Evolutionary conservation across 92 coral and sea anemone genomes (phyloP), one percentile per base, ranked within the genome.

Genomic region (Muricea muricata): DNA sequence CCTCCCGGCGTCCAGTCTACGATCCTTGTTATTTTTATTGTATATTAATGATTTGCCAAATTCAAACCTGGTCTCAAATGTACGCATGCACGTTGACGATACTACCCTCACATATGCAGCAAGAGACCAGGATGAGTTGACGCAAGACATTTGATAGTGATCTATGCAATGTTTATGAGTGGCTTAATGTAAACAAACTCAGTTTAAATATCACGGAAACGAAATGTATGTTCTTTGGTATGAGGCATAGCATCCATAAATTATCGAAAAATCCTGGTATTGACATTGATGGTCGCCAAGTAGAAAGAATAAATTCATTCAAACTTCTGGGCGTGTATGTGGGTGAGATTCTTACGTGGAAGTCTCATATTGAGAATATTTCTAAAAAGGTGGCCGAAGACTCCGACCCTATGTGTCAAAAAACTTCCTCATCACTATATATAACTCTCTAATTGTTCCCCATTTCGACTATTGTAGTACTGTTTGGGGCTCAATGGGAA

Each of bases 341-440:
- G 8, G 68, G 56, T 78, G 72, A 78, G 63, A 56, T 78, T 78
- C 72, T 78, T 25, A 29, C 83, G 29, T 78, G 83, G 83, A 46
- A 57, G 7, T 52, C 68, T 7, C 72, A 78, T 42, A 78, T 78
- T 4, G 35, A 52, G 13, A 78, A 50, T 60, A 57, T 78, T 30
- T 78, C 83, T 17, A 78, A 78, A 78, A 78, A 78, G 35, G 52
- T 55, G 83, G n/a, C n/a, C n/a, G n/a, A n/a, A n/a, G n/a, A n/a
- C n/a, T n/a, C n/a, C n/a, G n/a, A n/a, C n/a, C n/a, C n/a, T n/a
- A n/a, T n/a, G n/a, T n/a, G n/a, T n/a, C n/a, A n/a, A n/a, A n/a
- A n/a, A n/a, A n/a, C n/a, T n/a, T n/a, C n/a, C n/a, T n/a, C n/a
- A n/a, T n/a, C n/a, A n/a, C n/a, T n/a, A n/a, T n/a, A n/a, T n/a